phyloP scores from a whole-genome alignment of 2,797 vertebrate species.

The Rhyacichthys aspro region DNA sequence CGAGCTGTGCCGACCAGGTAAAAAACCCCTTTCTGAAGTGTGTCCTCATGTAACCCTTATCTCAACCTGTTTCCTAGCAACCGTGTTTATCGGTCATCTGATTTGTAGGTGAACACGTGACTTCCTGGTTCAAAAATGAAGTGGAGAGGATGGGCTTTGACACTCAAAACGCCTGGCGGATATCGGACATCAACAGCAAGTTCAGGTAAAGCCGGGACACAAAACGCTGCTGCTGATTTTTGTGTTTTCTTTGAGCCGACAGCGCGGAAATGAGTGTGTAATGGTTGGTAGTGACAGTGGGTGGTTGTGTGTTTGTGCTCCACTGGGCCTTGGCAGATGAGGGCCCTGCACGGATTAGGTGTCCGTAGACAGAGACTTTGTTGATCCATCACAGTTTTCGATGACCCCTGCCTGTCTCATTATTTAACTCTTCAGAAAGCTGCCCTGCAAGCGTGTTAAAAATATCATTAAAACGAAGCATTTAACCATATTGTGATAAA shows the following conservation, averaged over 20 bases:
- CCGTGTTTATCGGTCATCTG: slow-evolving; percentile 45
- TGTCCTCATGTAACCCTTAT: neutral
- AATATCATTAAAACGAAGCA: too few relatives aligned
- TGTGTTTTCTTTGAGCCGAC: slow-evolving; percentile 33
- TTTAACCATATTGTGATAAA: too few relatives aligned
- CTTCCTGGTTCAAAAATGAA: slow-evolving; percentile 94
- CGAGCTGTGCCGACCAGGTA: slow-evolving; percentile 94
- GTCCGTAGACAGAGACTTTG: slow-evolving; percentile 57
- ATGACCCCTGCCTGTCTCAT: slow-evolving; percentile 4
- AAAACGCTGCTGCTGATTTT: slow-evolving; percentile 21
- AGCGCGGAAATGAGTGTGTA: slow-evolving; percentile 27
- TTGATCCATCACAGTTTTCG: slow-evolving; percentile 42
- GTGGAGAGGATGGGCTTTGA: slow-evolving; percentile 98
- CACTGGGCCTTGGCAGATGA: slow-evolving; percentile 44
- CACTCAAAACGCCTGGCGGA: slow-evolving; percentile 97
- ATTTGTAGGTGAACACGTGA: slow-evolving; percentile 91
- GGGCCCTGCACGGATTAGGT: slow-evolving; percentile 57
- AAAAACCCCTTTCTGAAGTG: accelerated
- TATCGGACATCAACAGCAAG: slow-evolving; percentile 97
- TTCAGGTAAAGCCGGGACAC: slow-evolving; percentile 85
- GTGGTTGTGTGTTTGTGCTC: slow-evolving; percentile 59
- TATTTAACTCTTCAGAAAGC: too few relatives aligned
- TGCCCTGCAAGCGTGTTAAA: too few relatives aligned
- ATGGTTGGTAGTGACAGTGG: slow-evolving; percentile 30
- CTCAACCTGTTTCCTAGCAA: neutral